A percentile compares a stretch with the other conserved stretches of the same genome.
These are phyloP conservation scores for Pediacus dermestoides DNA, from an alignment of 2,888 invertebrate genomes.

Conservation along the genomic window DNA sequence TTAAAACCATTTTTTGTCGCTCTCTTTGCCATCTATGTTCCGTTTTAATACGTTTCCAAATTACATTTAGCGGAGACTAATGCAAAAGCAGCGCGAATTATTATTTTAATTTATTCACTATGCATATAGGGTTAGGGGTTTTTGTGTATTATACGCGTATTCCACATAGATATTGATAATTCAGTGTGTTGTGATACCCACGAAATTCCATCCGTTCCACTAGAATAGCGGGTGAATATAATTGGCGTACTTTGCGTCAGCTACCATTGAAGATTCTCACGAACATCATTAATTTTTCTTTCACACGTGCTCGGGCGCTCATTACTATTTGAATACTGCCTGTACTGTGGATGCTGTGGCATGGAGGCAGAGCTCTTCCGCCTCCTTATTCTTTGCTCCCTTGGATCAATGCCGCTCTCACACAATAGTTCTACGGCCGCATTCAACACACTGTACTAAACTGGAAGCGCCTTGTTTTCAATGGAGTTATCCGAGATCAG, in stretches of 20 bases:
- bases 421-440: slow-evolving; percentile 6
- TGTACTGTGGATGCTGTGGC: slow-evolving; percentile 1
- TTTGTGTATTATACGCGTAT: too few species aligned
- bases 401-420: slow-evolving; percentile 7
- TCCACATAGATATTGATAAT: too few species aligned
- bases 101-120: too few species aligned
- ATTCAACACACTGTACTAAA: background rate
- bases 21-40: too few species aligned
- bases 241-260: slow-evolving; percentile 12
- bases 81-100: too few species aligned
- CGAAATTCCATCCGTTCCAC: slow-evolving; percentile 3
- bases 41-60: too few species aligned
- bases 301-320: slow-evolving; percentile 27
- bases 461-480: background rate
- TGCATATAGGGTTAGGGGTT: too few species aligned
- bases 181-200: background rate
- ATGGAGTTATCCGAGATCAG: slow-evolving; percentile 5
- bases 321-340: slow-evolving; percentile 31
- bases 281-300: slow-evolving; percentile 35
- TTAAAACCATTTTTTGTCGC: too few species aligned
- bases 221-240: slow-evolving; percentile 12
- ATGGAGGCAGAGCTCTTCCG: slow-evolving; percentile 6
- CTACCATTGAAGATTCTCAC: slow-evolving; percentile 16
- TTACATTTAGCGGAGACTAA: too few species aligned
- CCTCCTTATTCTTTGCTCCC: slow-evolving; percentile 4